phyloP scores from a whole-genome alignment of 2,888 invertebrate genomes.

The Baronia brevicornis region DNA sequence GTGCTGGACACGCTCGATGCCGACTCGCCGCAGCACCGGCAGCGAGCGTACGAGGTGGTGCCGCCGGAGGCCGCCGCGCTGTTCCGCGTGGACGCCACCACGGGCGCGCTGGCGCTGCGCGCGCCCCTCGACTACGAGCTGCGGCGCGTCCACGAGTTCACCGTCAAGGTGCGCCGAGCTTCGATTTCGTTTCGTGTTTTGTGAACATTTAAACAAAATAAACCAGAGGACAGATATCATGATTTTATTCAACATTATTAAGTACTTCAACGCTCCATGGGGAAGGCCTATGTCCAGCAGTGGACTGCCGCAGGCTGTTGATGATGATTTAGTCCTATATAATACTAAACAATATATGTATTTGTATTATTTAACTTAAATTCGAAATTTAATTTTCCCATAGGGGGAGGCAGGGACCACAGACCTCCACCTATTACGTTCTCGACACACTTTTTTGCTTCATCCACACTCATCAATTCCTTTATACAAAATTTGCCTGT shows the following conservation, averaged over 20 bases:
- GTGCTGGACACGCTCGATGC: slow-evolving; percentile 89
- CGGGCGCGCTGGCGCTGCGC: slow-evolving; percentile 89
- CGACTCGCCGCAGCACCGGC: slow-evolving; percentile 90
- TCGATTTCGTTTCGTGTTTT: not conserved
- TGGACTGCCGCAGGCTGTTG: no score
- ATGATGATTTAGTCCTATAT: no score
- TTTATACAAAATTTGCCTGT: no score
- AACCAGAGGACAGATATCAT: not conserved
- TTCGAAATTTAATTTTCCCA: no score
- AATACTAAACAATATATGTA: no score
- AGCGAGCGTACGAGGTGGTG: slow-evolving; percentile 89
- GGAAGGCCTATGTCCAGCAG: no score
- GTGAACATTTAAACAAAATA: not conserved
- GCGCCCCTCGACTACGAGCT: slow-evolving; percentile 87
- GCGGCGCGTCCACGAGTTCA: slow-evolving; percentile 81
- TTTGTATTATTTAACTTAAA: no score
- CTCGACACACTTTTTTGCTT: no score
- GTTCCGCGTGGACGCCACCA: slow-evolving; percentile 91
- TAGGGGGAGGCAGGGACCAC: no score
- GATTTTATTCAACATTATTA: not conserved
- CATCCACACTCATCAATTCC: no score
- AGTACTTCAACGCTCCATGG: not conserved
- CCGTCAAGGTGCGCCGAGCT: slow-evolving; percentile 81
- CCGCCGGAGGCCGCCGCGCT: slow-evolving; percentile 85
- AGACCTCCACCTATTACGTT: no score